These are phyloP conservation scores for Drosophila falleni DNA, from an alignment of 2,888 invertebrate species.

Conservation along the genomic window DNA sequence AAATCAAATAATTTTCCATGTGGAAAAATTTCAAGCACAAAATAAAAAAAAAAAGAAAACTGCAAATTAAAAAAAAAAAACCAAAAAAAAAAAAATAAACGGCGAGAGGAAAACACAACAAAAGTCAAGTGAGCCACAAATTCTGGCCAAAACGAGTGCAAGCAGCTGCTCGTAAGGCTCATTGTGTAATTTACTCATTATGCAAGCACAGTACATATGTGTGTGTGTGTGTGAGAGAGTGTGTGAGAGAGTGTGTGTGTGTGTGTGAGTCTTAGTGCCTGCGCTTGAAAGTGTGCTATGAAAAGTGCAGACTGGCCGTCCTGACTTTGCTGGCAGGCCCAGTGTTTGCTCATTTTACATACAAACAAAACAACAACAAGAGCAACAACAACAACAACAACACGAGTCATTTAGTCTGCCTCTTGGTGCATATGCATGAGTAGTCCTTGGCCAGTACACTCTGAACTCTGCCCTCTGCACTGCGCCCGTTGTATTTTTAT, in stretches of 20 bases:
- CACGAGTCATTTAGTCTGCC: slow-evolving; percentile 49
- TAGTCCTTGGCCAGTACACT: slow-evolving; percentile 37
- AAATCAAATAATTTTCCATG: slow-evolving; percentile 84
- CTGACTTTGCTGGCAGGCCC: slow-evolving; percentile 29
- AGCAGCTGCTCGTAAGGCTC: slow-evolving; percentile 57
- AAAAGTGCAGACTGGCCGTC: slow-evolving; percentile 38
- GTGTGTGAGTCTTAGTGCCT: slow-evolving; percentile 30
- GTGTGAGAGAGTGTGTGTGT: slow-evolving; percentile 21
- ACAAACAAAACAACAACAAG: slow-evolving; percentile 50
- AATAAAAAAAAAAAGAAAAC: slow-evolving; percentile 29
- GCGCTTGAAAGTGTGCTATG: slow-evolving; percentile 49
- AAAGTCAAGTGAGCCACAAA: slow-evolving; percentile 70
- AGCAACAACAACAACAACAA: slow-evolving; percentile 35
- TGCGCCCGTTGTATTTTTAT: slow-evolving; percentile 72
- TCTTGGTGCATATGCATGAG: slow-evolving; percentile 62
- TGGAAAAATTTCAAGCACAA: slow-evolving; percentile 78
- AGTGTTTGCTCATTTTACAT: slow-evolving; percentile 65
- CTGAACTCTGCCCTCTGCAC: slow-evolving; percentile 49
- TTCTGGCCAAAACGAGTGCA: slow-evolving; percentile 40
- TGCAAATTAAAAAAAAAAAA: slow-evolving; percentile 64
- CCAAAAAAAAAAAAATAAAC: slow-evolving; percentile 18
- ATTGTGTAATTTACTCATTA: slow-evolving; percentile 83
- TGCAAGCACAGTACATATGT: slow-evolving; percentile 53
- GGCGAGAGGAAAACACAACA: slow-evolving; percentile 39
- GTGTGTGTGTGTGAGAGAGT: slow-evolving; percentile 3